Percentiles rank a stretch among this genome's conserved stretches.
Evolutionary conservation across 2,888 invertebrate species (phyloP).

Genomic region (Agrochola litura): DNA sequence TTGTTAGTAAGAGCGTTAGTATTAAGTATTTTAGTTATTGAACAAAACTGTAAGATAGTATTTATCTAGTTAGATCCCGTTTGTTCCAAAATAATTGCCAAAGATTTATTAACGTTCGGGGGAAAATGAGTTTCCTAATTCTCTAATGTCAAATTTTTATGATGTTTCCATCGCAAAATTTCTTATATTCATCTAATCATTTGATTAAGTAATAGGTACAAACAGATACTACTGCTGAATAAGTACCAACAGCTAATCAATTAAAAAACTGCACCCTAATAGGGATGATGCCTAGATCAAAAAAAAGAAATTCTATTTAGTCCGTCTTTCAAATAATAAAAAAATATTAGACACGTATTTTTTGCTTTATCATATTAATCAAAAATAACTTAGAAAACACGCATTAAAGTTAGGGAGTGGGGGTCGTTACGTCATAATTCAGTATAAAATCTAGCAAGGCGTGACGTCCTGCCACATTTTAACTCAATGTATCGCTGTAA

Average conservation of each 20-base stretch:
- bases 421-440: too few relatives aligned
- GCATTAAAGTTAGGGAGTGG: too few relatives aligned
- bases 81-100: background rate
- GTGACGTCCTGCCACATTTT: too few relatives aligned
- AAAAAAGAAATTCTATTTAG: too few relatives aligned
- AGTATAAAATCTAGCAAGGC: too few relatives aligned
- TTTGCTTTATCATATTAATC: too few relatives aligned
- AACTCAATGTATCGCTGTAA: too few relatives aligned
- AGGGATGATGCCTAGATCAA: too few relatives aligned
- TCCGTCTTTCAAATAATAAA: too few relatives aligned
- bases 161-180: background rate
- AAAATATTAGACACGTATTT: too few relatives aligned
- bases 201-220: background rate
- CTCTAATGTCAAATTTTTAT: background rate
- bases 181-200: background rate
- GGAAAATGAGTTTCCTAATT: background rate
- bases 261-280: too few relatives aligned
- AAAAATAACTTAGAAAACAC: too few relatives aligned
- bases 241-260: constrained; percentile 7
- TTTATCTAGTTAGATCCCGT: background rate
- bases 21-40: background rate
- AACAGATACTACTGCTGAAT: background rate
- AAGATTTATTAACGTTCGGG: constrained; percentile 6
- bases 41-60: background rate
- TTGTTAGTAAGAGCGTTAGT: background rate